phyloP scores from a whole-genome alignment of 2,888 invertebrate species.

The Notocelia uddmanniana region DNA sequence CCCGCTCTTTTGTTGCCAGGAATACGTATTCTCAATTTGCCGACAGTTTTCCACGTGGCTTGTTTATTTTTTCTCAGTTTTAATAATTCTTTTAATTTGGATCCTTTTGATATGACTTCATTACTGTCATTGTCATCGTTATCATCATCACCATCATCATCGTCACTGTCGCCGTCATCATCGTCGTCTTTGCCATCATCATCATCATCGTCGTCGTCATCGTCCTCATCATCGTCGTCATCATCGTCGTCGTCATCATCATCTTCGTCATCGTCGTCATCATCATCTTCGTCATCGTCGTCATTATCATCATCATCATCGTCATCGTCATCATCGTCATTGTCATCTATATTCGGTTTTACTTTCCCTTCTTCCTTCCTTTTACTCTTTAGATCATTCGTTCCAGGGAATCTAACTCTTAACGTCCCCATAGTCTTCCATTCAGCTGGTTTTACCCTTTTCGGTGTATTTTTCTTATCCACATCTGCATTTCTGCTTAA shows the following conservation, averaged over 20 bases:
- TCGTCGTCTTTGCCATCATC: constrained; percentile 67
- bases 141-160: constrained; percentile 65
- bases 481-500: constrained; percentile 58
- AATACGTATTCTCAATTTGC: constrained; percentile 59
- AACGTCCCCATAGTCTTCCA: constrained; percentile 72
- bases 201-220: constrained; percentile 65
- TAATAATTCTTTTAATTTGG: constrained; percentile 51
- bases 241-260: constrained; percentile 82
- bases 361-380: constrained; percentile 47
- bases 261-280: constrained; percentile 72
- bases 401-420: constrained; percentile 64
- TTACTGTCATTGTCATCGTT: constrained; percentile 43
- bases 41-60: constrained; percentile 59
- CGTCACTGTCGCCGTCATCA: constrained; percentile 68
- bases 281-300: constrained; percentile 65
- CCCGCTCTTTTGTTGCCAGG: constrained; percentile 54
- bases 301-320: constrained; percentile 51
- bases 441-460: constrained; percentile 57
- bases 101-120: constrained; percentile 32
- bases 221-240: constrained; percentile 70
- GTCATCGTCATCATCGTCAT: constrained; percentile 62
- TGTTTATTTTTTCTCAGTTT: constrained; percentile 55
- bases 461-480: constrained; percentile 55
- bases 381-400: constrained; percentile 50
- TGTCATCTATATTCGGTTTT: constrained; percentile 47